phyloP scores from a whole-genome alignment of 1,140 invertebrate species.

The Meloidogyne exigua region DNA sequence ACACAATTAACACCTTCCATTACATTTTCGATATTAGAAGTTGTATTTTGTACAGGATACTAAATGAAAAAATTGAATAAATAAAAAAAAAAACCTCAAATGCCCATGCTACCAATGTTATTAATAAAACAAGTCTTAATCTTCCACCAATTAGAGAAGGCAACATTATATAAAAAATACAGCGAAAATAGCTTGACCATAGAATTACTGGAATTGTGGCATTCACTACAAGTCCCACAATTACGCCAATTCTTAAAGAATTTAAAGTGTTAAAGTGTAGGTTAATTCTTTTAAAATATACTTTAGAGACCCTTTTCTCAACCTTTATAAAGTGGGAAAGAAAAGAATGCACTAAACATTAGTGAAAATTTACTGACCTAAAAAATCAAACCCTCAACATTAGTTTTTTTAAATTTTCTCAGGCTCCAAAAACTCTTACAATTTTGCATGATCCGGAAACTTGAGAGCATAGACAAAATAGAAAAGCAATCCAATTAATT shows the following conservation, averaged over 20 bases:
- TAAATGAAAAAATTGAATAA: constrained; percentile 14
- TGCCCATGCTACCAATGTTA: neutral
- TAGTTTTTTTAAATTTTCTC: too few relatives aligned
- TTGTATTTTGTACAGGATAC: constrained; percentile 42
- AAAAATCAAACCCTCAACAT: constrained; percentile 6
- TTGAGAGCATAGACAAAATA: constrained; percentile 35
- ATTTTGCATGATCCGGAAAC: constrained; percentile 24
- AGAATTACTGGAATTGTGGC: neutral
- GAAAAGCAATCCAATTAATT: constrained; percentile 40
- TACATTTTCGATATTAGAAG: constrained; percentile 30
- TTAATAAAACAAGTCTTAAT: constrained; percentile 5
- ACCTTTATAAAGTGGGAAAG: too few relatives aligned
- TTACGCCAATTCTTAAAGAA: neutral
- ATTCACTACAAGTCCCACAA: neutral
- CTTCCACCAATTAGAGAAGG: constrained; percentile 12
- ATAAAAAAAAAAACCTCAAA: neutral
- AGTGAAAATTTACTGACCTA: too few relatives aligned
- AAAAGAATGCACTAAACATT: too few relatives aligned
- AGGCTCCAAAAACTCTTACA: too few relatives aligned
- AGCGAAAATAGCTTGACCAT: constrained; percentile 4
- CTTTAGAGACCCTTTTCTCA: too few relatives aligned
- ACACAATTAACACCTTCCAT: constrained; percentile 45
- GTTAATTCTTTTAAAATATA: too few relatives aligned
- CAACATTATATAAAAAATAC: constrained; percentile 29
- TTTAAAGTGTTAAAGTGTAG: neutral